Evolutionary conservation across 2,113 vertebrate genomes (phyloP), one percentile per base, ranked within the genome.

Genomic region (Puntigrus tetrazona): DNA sequence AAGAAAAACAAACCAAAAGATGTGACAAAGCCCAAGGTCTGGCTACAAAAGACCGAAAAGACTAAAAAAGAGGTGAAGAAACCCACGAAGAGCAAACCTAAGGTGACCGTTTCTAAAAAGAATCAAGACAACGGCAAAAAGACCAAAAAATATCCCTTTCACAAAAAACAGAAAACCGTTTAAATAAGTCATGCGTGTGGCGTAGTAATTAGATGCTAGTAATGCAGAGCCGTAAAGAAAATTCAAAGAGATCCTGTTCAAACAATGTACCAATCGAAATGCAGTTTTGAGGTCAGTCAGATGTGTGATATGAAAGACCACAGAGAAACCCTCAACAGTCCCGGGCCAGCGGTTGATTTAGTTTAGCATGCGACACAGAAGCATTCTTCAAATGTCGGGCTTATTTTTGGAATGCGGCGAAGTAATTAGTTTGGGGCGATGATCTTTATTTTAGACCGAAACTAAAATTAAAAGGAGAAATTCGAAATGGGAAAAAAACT

Each of bases 381-480:
- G 43, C 47, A 61, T 79, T 83, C 67, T 65, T 74, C 29, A 81
- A 36, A 80, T 63, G 67, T 50, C 41, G 25, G 57, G 36, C 43
- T 89, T 89, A 87, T 89, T 91, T 75, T 89, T 84, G 55, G 85
- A 63, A 52, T n/a, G 85, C 78, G 11, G 61, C 90, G 73, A 86
- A 89, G 59, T 75, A 81, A 16, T 69, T 83, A 74, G 31, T 87
- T 18, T 3, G 57, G 50, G 34, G 77, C 81, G 61, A 85, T 43
- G 43, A 52, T 72, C 22, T 27, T 7, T 65, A 74, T 78, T 75
- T 87, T 52, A 45, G 52, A 86, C 80, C 85, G 67, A 85, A 85
- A 77, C 79, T 55, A 16, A 84, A 38, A 45, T 43, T 73, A 72
- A 50, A 89, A 78, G 45, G 88, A 41, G 29, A 82, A 87, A 47